A percentile compares a stretch with the other conserved stretches of the same genome.
Conservation (phyloP, 2,113 vertebrate genomes). For the Loxodonta africana region DNA sequence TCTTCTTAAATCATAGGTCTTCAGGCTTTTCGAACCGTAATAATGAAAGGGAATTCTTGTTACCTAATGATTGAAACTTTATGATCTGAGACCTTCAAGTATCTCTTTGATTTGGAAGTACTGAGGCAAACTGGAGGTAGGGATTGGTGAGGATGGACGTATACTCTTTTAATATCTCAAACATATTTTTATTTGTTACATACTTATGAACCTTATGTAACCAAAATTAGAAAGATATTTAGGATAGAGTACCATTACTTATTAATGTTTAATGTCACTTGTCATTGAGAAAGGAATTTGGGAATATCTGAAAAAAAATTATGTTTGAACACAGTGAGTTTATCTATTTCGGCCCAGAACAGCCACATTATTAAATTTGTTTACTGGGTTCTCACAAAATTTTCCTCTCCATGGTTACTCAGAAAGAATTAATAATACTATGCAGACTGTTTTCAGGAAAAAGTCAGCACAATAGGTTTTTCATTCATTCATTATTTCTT, state of each 20-base stretch:
- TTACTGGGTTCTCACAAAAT: slow-evolving; percentile 31
- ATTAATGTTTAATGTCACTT: background rate
- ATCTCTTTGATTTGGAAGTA: slow-evolving; percentile 11
- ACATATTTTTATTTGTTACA: background rate
- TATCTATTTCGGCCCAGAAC: slow-evolving; percentile 6
- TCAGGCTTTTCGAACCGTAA: background rate
- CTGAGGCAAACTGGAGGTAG: background rate
- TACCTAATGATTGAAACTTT: background rate
- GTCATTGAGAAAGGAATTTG: slow-evolving; percentile 31
- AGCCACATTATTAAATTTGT: background rate
- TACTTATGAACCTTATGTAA: slow-evolving; percentile 6
- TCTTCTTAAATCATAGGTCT: background rate
- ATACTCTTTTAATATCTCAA: background rate
- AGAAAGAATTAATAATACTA: slow-evolving; percentile 54
- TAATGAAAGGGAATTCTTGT: background rate
- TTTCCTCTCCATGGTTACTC: slow-evolving; percentile 35
- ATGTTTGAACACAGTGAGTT: background rate
- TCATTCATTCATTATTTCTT: slow-evolving; percentile 25
- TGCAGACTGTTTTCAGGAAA: slow-evolving; percentile 40
- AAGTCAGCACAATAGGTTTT: background rate
- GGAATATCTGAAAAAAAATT: slow-evolving; percentile 46
- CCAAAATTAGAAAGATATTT: slow-evolving; percentile 40
- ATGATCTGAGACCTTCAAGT: background rate
- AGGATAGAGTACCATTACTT: background rate
- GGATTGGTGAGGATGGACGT: background rate